phyloP scores from a whole-genome alignment of 2,113 vertebrate species.

The Pelodiscus sinensis region DNA sequence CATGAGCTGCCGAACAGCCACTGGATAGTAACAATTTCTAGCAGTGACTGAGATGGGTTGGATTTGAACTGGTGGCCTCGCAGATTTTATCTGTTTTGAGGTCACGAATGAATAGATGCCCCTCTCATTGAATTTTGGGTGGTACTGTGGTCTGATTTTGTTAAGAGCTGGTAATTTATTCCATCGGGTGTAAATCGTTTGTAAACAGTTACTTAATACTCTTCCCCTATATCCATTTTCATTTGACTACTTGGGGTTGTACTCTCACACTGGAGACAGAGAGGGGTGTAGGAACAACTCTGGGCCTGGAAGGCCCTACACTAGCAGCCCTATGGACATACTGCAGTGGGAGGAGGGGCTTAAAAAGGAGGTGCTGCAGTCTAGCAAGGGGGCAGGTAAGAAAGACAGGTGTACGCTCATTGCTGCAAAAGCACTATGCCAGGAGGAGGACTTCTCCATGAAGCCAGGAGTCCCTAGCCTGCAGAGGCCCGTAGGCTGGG shows the following conservation, averaged over 20 bases:
- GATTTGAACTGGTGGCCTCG: background rate
- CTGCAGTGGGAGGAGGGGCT: background rate
- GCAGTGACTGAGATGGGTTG: background rate
- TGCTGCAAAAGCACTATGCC: too few species aligned
- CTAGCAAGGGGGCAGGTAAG: background rate
- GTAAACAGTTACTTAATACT: background rate
- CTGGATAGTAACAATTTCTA: background rate
- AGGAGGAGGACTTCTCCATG: background rate
- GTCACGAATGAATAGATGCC: slow-evolving; percentile 10
- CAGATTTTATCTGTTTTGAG: background rate
- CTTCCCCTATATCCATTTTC: background rate
- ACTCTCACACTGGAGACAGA: background rate
- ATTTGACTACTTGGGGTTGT: background rate
- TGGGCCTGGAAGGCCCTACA: too few species aligned
- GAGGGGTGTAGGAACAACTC: background rate
- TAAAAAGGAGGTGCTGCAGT: background rate
- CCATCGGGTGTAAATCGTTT: background rate
- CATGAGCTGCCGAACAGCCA: background rate
- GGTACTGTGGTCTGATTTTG: slow-evolving; percentile 9
- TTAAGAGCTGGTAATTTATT: background rate
- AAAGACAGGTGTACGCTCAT: background rate
- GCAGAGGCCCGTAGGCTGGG: background rate
- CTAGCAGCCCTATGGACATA: background rate
- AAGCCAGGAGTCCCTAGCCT: background rate
- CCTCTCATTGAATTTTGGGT: background rate